These are phyloP conservation scores for Chouioia cunea DNA, from an alignment of 2,888 invertebrate species.

Conservation along the genomic window DNA sequence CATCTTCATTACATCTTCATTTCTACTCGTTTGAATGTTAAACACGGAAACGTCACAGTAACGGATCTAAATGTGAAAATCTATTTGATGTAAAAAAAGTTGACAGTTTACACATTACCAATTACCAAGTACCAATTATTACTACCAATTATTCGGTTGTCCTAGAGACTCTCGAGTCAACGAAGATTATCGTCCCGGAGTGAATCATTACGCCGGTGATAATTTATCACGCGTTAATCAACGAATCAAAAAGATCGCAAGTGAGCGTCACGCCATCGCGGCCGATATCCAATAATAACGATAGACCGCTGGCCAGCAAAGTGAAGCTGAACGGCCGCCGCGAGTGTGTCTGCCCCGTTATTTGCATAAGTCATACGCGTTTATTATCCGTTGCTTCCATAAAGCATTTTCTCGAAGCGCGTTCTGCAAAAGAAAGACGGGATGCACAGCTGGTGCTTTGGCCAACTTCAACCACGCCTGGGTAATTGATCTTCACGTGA, in stretches of 20 bases:
- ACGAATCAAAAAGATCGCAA: background rate
- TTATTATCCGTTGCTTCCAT: constrained; percentile 11
- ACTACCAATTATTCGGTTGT: too few species aligned
- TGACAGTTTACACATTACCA: too few species aligned
- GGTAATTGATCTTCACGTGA: constrained; percentile 32
- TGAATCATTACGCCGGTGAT: too few species aligned
- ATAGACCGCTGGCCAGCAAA: background rate
- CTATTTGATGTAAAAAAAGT: too few species aligned
- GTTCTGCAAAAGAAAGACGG: background rate
- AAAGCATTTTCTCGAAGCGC: background rate
- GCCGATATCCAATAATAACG: constrained; percentile 23
- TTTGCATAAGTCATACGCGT: constrained; percentile 33
- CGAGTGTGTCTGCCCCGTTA: constrained; percentile 22
- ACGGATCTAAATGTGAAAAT: too few species aligned
- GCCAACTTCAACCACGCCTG: constrained; percentile 12
- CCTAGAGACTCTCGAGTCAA: too few species aligned
- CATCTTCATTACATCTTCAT: too few species aligned
- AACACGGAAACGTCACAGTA: too few species aligned
- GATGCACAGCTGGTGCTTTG: constrained; percentile 1
- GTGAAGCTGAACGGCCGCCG: background rate
- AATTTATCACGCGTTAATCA: background rate
- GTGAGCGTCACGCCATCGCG: constrained; percentile 13
- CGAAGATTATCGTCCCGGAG: too few species aligned
- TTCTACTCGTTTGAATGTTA: too few species aligned
- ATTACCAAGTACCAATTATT: too few species aligned